A percentile compares a stretch with the other conserved stretches of the same genome.
Conservation (phyloP, 2,888 invertebrate genomes). For the Danaus chrysippus region DNA sequence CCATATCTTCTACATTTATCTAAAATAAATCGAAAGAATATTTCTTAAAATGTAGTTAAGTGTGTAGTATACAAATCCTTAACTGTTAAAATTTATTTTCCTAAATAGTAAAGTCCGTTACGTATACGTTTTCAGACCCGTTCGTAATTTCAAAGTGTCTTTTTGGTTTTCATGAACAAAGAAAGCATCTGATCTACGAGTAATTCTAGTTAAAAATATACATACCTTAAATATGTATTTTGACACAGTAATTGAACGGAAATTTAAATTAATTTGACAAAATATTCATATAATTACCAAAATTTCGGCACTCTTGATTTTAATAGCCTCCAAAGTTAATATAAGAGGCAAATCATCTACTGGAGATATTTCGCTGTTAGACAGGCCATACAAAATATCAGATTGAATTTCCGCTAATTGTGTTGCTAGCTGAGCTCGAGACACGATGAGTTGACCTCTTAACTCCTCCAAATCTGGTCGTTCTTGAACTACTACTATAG, state of each 20-base stretch:
- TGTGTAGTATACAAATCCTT: no score
- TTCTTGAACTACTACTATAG: constrained; percentile 93
- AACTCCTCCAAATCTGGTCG: constrained; percentile 92
- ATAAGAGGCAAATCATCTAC: constrained; percentile 89
- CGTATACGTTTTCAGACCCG: no score
- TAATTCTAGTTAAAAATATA: no score
- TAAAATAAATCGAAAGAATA: constrained; percentile 40
- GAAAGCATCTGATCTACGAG: no score
- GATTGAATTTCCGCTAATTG: constrained; percentile 89
- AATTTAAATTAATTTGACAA: no score
- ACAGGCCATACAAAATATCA: constrained; percentile 85
- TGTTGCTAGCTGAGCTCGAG: constrained; percentile 86
- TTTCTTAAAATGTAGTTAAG: not conserved
- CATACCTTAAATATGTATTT: no score
- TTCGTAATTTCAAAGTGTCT: no score
- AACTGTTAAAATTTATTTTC: no score
- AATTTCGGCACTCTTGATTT: constrained; percentile 89
- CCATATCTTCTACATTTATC: constrained; percentile 89
- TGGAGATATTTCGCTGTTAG: constrained; percentile 85
- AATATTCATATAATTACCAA: constrained; percentile 78
- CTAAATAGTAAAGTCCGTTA: no score
- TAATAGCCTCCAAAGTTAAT: constrained; percentile 87
- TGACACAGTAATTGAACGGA: no score
- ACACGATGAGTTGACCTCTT: constrained; percentile 87
- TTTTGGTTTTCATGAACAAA: no score